These are phyloP conservation scores for Caenorhabditis sp. DNA, from an alignment of 2,888 invertebrate species.

Conservation along the genomic window DNA sequence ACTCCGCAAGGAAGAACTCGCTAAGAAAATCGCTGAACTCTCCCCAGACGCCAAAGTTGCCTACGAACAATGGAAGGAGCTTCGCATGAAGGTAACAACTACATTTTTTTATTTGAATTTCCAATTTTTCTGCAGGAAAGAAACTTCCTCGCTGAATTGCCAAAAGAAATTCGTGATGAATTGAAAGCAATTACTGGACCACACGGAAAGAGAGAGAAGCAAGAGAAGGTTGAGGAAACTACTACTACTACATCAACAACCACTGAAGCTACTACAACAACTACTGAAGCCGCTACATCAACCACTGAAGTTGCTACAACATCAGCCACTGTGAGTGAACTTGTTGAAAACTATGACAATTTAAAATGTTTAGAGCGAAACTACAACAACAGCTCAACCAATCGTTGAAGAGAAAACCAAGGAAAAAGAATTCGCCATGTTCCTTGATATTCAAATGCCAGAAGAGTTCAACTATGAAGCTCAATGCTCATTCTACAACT, in stretches of 20 bases:
- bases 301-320: constrained; percentile 4
- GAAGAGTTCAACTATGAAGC: constrained; percentile 51
- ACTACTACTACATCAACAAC: constrained; percentile 34
- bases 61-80: constrained; percentile 63
- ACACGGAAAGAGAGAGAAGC: not conserved
- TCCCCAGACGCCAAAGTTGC: constrained; percentile 63
- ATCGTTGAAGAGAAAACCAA: constrained; percentile 45
- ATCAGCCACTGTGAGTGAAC: constrained; percentile 6
- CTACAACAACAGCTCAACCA: constrained; percentile 39
- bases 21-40: constrained; percentile 54
- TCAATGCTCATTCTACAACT: constrained; percentile 48
- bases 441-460: constrained; percentile 53
- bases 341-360: too few species aligned
- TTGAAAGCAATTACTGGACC: constrained; percentile 51
- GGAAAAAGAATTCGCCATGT: constrained; percentile 52
- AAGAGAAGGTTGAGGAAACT: constrained; percentile 5
- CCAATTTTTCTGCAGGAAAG: constrained; percentile 46
- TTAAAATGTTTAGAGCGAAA: constrained; percentile 2
- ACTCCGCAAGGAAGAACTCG: constrained; percentile 56
- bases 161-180: constrained; percentile 62
- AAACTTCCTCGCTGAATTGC: constrained; percentile 57
- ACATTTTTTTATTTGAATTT: not conserved
- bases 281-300: constrained; percentile 7
- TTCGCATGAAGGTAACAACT: constrained; percentile 54
- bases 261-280: constrained; percentile 10